phyloP scores from a whole-genome alignment of 2,888 invertebrate species.

The Scaptomyza parva region DNA sequence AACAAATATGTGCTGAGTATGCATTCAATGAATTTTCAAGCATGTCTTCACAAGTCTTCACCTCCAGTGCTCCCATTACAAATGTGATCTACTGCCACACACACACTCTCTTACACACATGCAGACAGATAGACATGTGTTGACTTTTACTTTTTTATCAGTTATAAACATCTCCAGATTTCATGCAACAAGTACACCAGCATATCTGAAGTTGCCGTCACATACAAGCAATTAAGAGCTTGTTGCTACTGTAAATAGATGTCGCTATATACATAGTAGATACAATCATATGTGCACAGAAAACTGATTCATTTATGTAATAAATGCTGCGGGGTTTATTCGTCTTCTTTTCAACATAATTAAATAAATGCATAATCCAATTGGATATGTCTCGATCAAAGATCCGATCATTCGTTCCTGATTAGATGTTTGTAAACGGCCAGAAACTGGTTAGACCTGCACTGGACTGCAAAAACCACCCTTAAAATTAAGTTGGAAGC shows the following conservation, averaged over 20 bases:
- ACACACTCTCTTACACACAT: slow-evolving; percentile 21
- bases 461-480: slow-evolving; percentile 52
- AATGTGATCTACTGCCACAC: slow-evolving; percentile 55
- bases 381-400: slow-evolving; percentile 48
- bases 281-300: slow-evolving; percentile 8
- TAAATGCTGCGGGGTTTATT: slow-evolving; percentile 13
- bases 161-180: slow-evolving; percentile 43
- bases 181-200: slow-evolving; percentile 45
- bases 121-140: slow-evolving; percentile 12
- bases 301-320: slow-evolving; percentile 22
- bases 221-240: slow-evolving; percentile 56
- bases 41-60: slow-evolving; percentile 36
- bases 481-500: slow-evolving; percentile 49
- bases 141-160: slow-evolving; percentile 58
- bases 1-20: slow-evolving; percentile 52
- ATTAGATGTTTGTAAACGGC: slow-evolving; percentile 29
- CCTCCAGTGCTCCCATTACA: slow-evolving; percentile 39
- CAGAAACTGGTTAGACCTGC: slow-evolving; percentile 57
- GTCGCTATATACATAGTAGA: slow-evolving; percentile 24
- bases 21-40: slow-evolving; percentile 47
- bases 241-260: slow-evolving; percentile 54
- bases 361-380: slow-evolving; percentile 46
- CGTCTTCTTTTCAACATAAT: slow-evolving; percentile 15
- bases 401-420: slow-evolving; percentile 19
- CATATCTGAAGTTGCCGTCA: slow-evolving; percentile 49